Conservation (phyloP, 2,113 vertebrate species). For the Suncus etruscus region DNA sequence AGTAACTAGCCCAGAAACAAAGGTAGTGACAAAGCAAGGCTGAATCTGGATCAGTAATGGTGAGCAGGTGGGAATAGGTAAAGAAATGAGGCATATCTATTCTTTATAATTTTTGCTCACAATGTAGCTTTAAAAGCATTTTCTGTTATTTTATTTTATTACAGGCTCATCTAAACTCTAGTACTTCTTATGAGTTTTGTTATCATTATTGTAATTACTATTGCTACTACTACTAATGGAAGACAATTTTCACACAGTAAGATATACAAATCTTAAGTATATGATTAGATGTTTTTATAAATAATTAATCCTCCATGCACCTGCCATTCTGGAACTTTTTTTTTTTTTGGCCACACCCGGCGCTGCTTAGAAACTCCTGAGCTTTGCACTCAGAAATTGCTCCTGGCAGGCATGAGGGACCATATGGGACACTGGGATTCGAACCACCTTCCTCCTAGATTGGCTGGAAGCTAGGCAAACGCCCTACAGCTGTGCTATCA, state of each 20-base stretch:
- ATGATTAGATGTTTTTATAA: not conserved
- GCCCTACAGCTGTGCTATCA: too few species aligned
- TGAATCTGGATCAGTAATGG: not conserved
- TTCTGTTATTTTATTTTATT: not conserved
- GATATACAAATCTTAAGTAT: constrained; percentile 8
- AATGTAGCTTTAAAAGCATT: constrained; percentile 20
- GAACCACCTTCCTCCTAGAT: too few species aligned
- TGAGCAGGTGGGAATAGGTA: not conserved
- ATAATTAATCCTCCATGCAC: not conserved
- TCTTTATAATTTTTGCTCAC: not conserved
- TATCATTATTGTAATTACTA: too few species aligned
- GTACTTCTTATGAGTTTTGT: not conserved
- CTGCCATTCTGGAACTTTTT: too few species aligned
- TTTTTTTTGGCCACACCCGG: too few species aligned
- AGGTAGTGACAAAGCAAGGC: not conserved
- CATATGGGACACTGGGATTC: too few species aligned
- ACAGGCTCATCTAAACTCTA: constrained; percentile 26
- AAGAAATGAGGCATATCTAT: not conserved
- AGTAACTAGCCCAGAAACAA: not conserved
- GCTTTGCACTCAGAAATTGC: too few species aligned
- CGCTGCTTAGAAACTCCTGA: too few species aligned
- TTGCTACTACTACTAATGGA: not conserved
- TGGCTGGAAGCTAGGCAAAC: too few species aligned
- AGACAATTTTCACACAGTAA: not conserved
- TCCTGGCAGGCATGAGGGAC: too few species aligned